Evolutionary conservation across 2,797 vertebrate genomes (phyloP).

Genomic region (Steatocranus sp.): DNA sequence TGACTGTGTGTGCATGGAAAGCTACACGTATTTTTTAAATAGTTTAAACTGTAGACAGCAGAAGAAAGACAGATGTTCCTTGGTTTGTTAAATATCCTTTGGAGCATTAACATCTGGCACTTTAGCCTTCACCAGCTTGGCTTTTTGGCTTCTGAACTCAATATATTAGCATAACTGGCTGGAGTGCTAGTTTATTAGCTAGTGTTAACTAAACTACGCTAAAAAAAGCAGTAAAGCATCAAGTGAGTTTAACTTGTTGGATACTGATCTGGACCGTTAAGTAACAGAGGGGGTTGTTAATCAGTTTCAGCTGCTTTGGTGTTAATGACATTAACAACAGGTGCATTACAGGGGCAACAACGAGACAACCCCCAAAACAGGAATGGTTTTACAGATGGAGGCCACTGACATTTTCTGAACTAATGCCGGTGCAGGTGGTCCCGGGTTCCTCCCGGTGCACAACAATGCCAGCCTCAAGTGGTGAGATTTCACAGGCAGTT

Average conservation of each 20-base stretch:
- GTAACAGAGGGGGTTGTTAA: not conserved
- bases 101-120: not conserved
- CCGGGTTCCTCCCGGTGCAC: not conserved
- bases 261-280: not conserved
- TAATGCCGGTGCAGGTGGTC: fast-evolving
- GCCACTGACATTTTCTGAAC: not conserved
- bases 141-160: not conserved
- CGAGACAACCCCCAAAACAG: not conserved
- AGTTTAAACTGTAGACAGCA: not conserved
- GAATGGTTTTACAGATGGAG: not conserved
- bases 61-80: not conserved
- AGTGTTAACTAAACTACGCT: not conserved
- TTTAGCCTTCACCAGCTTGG: not conserved
- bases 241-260: not conserved
- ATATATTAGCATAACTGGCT: not conserved
- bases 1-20: not conserved
- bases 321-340: not conserved
- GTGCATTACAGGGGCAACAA: not conserved
- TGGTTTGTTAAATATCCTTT: not conserved
- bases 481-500: not conserved
- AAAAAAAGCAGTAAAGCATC: not conserved
- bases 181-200: not conserved
- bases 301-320: not conserved
- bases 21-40: not conserved
- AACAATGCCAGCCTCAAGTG: not conserved